A percentile compares a stretch with the other conserved stretches of the same genome.
These are phyloP conservation scores for Melangyna quadrimaculata DNA, from an alignment of 2,888 invertebrate genomes.

Conservation along the genomic window DNA sequence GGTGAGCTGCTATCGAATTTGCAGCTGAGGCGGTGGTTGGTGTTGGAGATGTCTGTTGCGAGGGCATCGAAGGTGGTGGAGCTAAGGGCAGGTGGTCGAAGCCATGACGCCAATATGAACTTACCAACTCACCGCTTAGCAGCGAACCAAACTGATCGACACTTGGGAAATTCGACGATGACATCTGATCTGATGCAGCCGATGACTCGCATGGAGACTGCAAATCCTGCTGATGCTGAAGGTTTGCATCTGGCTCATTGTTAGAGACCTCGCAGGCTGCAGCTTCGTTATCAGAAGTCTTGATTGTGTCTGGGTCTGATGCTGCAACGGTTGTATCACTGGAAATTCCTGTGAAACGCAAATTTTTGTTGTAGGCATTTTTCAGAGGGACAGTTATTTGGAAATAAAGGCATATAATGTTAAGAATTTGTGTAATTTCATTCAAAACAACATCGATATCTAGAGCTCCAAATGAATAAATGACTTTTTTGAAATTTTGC, in stretches of 20 bases:
- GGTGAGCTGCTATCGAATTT: constrained; percentile 52
- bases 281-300: constrained; percentile 74
- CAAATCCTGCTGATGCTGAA: constrained; percentile 63
- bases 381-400: constrained; percentile 34
- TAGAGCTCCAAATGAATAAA: constrained; percentile 66
- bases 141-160: constrained; percentile 88
- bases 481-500: constrained; percentile 47
- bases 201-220: constrained; percentile 71
- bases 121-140: constrained; percentile 90
- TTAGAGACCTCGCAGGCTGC: constrained; percentile 58
- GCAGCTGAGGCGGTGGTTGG: constrained; percentile 7
- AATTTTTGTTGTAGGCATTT: constrained; percentile 53
- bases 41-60: constrained; percentile 43
- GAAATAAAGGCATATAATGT: constrained; percentile 34
- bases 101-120: constrained; percentile 89
- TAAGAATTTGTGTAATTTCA: neutral
- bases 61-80: constrained; percentile 73
- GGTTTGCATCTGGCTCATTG: constrained; percentile 38
- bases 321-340: constrained; percentile 71
- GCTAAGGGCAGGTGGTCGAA: constrained; percentile 81
- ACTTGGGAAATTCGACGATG: constrained; percentile 82
- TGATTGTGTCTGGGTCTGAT: constrained; percentile 57
- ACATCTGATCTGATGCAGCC: constrained; percentile 76
- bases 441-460: constrained; percentile 40
- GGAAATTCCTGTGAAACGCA: constrained; percentile 81